Base-by-base conservation (phyloP, 1,140 invertebrate species). In the Drosophila tani region DNA sequence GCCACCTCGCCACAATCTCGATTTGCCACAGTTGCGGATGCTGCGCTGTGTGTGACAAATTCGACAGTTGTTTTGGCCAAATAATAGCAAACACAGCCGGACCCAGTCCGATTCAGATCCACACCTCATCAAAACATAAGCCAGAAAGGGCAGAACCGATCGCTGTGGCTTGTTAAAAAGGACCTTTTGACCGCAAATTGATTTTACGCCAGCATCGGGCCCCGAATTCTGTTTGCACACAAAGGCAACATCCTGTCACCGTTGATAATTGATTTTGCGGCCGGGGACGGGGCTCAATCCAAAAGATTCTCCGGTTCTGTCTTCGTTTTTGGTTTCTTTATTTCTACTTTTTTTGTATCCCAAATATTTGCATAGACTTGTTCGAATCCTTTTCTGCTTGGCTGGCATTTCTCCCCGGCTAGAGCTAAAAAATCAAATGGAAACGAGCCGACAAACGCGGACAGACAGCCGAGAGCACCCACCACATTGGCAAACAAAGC, bases 191-290 rank as follows among this genome's bases (percentile, higher is more conserved):
- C 56, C 55, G 53, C 65, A 91, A 91, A 91, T 91, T 86, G 84
- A 91, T 92, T 92, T 92, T 87, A 91, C 82, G 91, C 69, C 75
- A 74, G 60, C 51, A 57, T 32, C 63, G 60, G 59, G 75, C 63
- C 51, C 41, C 57, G 74, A 63, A 62, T 69, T 80, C 70, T 85
- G 82, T 85, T 86, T 85, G 82, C 84, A 74, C 81, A 87, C 84
- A 87, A 67, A 82, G 56, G 75, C 79, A 81, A 82, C 55, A 76
- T 75, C 62, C 75, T 82, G 79, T 75, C 67, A 73, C 43, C 60
- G 88, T 92, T 92, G 75, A 92, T 91, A 92, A 92, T 92, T 92
- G 91, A 92, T 92, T 92, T 92, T 91, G 91, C 79, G 91, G 91
- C 80, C 63, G 62, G 17, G 19, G 29, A 1, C 29, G 51, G 29